These are phyloP conservation scores for Melipona bicolor DNA, from an alignment of 2,888 invertebrate genomes.

Conservation along the genomic window DNA sequence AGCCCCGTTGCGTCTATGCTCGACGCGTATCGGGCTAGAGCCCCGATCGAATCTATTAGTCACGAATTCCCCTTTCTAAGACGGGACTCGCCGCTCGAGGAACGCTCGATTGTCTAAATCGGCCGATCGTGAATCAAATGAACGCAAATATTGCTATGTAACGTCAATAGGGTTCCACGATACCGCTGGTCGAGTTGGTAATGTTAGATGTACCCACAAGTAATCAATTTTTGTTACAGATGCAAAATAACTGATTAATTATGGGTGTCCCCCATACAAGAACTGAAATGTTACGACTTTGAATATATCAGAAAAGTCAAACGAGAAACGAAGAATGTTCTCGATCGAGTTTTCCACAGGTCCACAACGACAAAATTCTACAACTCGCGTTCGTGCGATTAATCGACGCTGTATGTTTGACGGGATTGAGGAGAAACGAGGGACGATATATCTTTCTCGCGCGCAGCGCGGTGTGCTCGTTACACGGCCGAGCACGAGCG, in stretches of 20 bases:
- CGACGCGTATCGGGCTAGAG: constrained; percentile 34
- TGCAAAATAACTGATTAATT: too few species aligned
- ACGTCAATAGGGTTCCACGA: neutral
- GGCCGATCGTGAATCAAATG: neutral
- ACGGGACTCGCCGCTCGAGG: constrained; percentile 10
- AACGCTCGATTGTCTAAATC: neutral
- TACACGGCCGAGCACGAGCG: constrained; percentile 46
- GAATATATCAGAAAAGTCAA: too few species aligned
- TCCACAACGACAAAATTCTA: neutral
- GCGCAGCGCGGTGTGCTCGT: constrained; percentile 27
- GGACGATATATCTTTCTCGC: constrained; percentile 39
- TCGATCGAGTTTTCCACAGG: too few species aligned
- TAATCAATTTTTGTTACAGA: too few species aligned
- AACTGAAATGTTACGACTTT: too few species aligned
- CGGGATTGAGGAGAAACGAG: constrained; percentile 25
- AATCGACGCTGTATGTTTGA: constrained; percentile 18
- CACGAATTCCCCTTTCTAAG: constrained; percentile 54
- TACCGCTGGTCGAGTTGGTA: neutral
- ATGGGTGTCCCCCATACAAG: too few species aligned
- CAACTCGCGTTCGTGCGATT: neutral
- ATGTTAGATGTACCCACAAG: too few species aligned
- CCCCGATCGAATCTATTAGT: constrained; percentile 55
- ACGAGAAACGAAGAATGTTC: too few species aligned
- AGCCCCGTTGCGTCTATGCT: constrained; percentile 46
- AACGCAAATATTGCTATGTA: neutral